Evolutionary conservation across 2,113 vertebrate genomes (phyloP).

Genomic region (Chaetops frenatus): DNA sequence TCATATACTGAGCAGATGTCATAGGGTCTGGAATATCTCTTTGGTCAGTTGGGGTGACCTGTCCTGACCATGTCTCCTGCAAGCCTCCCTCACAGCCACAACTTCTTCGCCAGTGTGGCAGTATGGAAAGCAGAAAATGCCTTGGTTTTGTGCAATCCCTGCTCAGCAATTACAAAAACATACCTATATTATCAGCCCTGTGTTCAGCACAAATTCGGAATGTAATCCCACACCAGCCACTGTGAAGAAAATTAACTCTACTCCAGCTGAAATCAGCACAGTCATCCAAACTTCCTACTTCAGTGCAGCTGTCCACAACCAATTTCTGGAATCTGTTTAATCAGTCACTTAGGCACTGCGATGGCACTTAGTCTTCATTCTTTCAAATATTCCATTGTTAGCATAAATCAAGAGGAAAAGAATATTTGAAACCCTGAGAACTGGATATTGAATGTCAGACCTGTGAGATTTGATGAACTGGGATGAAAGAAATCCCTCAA

Average conservation of each 20-base stretch:
- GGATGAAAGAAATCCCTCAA: slow-evolving; percentile 2
- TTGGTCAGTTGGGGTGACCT: neutral
- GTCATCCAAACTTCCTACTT: neutral
- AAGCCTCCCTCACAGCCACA: rapidly evolving
- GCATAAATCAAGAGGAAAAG: slow-evolving; percentile 26
- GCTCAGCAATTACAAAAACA: neutral
- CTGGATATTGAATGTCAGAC: neutral
- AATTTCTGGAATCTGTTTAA: neutral
- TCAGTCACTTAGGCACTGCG: neutral
- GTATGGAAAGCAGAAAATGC: neutral
- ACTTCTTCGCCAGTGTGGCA: rapidly evolving
- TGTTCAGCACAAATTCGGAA: neutral
- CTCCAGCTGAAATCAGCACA: neutral
- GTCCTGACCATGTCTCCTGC: neutral
- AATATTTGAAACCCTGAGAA: slow-evolving; percentile 19
- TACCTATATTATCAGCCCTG: neutral
- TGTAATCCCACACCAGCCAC: neutral
- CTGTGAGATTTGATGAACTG: slow-evolving; percentile 13
- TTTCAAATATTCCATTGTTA: slow-evolving; percentile 22
- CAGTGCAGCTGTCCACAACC: neutral
- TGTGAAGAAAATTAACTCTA: neutral
- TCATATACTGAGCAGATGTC: neutral
- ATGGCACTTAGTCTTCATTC: neutral
- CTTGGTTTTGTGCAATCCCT: neutral
- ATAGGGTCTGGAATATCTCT: neutral